Evolutionary conservation across 1,140 invertebrate genomes (phyloP), one percentile per base, ranked within the genome.

Genomic region (Telenomus remus): DNA sequence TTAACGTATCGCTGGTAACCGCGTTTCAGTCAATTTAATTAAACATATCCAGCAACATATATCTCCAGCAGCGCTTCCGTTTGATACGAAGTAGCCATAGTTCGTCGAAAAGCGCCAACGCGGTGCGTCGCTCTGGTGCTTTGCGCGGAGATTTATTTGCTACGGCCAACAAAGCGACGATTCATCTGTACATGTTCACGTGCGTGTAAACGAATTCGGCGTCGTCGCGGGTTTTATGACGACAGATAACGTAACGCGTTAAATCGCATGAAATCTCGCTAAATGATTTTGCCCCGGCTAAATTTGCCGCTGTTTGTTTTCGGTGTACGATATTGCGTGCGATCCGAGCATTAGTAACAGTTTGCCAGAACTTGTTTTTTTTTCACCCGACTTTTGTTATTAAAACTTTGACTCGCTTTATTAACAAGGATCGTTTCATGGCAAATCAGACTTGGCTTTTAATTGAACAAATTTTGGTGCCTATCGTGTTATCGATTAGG

Each of bases 81-180:
- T 27, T 27, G 19, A 27, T 27, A 27, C 6, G 19, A 27, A 27
- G 19, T 27, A 27, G 19, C 19, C 19, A 27, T 27, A 27, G 19
- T 27, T 27, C 19, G 19, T 27, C 19, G 19, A 1, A 27, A 27
- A 27, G 2, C 19, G 19, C 33, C 42, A 9, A 0, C 19, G 48
- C 19, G 27, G n/a, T 54, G 53, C 15, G 14, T 14, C 46, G 60
- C 48, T 35, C 47, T 54, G n/a, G 19, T 27, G 19, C 6, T 27
- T 27, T 27, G n/a, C 50, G 13, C n/a, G 39, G 43, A 60, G 66
- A 70, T 70, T 70, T 70, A 70, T 70, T 43, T 49, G 6, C 56
- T 14, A 10, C 50, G 27, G 56, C 39, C n/a, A 49, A 55, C 59
- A 70, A 70, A 70, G 56, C 55, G 61, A 44, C 57, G 66, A 70